Evolutionary conservation across 2,113 vertebrate species (phyloP), one percentile per base, ranked within the genome.

Genomic region (Mystacornis crossleyi): DNA sequence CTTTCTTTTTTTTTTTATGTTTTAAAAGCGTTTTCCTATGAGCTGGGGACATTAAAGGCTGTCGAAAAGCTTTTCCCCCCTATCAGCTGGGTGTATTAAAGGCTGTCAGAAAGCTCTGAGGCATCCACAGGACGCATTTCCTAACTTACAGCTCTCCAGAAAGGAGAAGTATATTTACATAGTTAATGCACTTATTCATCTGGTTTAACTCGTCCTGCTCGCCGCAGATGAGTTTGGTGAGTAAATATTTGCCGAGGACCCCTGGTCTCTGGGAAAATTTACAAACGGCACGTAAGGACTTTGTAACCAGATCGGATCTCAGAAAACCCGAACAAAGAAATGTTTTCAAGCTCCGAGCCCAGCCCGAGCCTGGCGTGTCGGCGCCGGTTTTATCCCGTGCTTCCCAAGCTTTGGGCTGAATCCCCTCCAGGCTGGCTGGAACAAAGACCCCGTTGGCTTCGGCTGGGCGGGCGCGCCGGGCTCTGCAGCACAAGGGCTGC

Each of bases 241-340:
- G 74, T 77, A 81, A 93, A 92, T 42, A 34, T 83, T 95, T 86
- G 65, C 33, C 15, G 40, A n/a, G 17, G 53, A 26, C 34, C 47
- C 25, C 45, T 6, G 1, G 20, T 65, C 77, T 21, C 67, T 3
- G 54, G 36, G 57, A 48, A 71, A 79, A 91, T 28, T 40, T 7
- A 48, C 33, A 51, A 81, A 45, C 6, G 18, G 51, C 77, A 84
- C 20, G 5, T 53, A n/a, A 67, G 42, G 89, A 54, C 55, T 93
- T 60, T 1, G 54, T 23, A n/a, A 66, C 20, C 23, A 4, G 36
- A 11, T 3, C 5, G 3, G 1, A 10, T 65, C 47, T 50, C 14
- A 11, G 71, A 71, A 28, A n/a, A 81, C 11, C 74, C 36, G 82
- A 96, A 97, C 95, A 96, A 96, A 96, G 96, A 89, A 61, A 70